Base-by-base conservation (phyloP, 2,888 invertebrate genomes). In the Thyatira batis region DNA sequence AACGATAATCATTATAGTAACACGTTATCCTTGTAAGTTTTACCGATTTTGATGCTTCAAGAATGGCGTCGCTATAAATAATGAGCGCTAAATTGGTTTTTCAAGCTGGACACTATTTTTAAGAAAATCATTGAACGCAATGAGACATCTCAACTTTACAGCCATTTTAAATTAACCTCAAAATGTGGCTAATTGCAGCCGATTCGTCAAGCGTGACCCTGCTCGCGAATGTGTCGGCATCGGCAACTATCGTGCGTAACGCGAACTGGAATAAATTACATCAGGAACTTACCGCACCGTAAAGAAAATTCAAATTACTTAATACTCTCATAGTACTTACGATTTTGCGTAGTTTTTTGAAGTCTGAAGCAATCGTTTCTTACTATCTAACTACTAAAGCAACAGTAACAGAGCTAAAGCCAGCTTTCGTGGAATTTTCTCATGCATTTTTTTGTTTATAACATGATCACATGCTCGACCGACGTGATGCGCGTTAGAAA, bases 401-500 rank as follows among this genome's bases (percentile, higher is more conserved):
- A 39, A 13, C 33, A 11, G n/a, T 33, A 5, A 13, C 13, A 33
- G n/a, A n/a, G n/a, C n/a, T n/a, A n/a, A n/a, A n/a, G n/a, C n/a
- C n/a, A n/a, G n/a, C n/a, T n/a, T n/a, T n/a, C 55, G 25, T 49
- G 43, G 51, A 57, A 55, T 46, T 30, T 61, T 57, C 54, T 67
- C 60, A 55, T 61, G 60, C 50, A 58, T 58, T 58, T 60, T 51
- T 56, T 61, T 17, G 39, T 17, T 39, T 55, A 60, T 68, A 56
- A 63, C 74, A 71, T 70, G 69, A 45, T 20, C 53, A 48, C 70
- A 69, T 66, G 73, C 71, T 66, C 66, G 64, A 67, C 58, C 50
- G 52, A 27, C 53, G 54, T 53, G 51, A 48, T 69, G 69, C 69
- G 71, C 72, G 76, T 78, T 90, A 91, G 91, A 91, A 91, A 90